Evolutionary conservation across 2,113 vertebrate species (phyloP).

Genomic region (Rhabdornis inornatus): DNA sequence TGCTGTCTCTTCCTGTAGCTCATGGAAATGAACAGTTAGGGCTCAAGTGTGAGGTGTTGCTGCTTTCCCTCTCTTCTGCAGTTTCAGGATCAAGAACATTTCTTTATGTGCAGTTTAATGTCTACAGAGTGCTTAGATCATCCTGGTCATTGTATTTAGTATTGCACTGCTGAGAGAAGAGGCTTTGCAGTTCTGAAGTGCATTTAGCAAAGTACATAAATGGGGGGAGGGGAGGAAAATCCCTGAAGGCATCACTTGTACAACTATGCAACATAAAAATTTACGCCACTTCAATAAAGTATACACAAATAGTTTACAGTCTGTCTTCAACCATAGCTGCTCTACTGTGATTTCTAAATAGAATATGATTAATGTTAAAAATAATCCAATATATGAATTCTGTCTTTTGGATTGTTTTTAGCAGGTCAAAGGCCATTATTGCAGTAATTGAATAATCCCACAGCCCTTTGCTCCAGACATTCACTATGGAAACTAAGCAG

Average conservation of each 20-base stretch:
- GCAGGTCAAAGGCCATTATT: constrained; percentile 53
- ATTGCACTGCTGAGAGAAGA: neutral
- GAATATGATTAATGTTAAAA: constrained; percentile 41
- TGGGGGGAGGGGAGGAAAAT: neutral
- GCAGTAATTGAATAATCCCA: constrained; percentile 62
- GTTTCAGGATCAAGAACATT: neutral
- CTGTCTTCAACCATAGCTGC: neutral
- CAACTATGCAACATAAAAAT: neutral
- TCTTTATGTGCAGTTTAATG: neutral
- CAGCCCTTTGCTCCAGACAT: constrained; percentile 65
- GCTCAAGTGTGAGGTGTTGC: neutral
- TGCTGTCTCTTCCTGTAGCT: neutral
- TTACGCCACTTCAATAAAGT: neutral
- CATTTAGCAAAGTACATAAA: neutral
- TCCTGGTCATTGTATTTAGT: rapidly evolving
- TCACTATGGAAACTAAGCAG: constrained; percentile 56
- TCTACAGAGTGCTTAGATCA: neutral
- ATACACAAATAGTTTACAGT: neutral
- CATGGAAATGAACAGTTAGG: neutral
- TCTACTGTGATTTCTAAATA: constrained; percentile 28
- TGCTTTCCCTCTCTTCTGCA: neutral
- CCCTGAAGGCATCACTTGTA: neutral
- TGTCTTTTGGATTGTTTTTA: constrained; percentile 44
- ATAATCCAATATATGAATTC: constrained; percentile 52
- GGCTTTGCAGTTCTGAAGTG: neutral